These are phyloP conservation scores for Thermophis baileyi DNA, from an alignment of 2,113 vertebrate species.

Conservation along the genomic window DNA sequence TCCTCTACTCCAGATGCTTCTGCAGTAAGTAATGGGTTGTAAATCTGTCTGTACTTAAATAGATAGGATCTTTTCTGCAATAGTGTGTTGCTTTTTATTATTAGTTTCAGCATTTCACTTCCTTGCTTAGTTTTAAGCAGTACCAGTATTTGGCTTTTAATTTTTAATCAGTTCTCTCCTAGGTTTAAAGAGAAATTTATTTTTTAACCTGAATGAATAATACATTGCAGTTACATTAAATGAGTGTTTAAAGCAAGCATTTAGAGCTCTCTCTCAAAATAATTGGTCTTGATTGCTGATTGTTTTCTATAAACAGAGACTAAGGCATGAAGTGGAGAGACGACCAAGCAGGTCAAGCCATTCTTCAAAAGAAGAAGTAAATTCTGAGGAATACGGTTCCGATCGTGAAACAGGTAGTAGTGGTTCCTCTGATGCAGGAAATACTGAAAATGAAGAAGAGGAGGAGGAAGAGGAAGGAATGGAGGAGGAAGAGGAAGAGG, in stretches of 20 bases:
- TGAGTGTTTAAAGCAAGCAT: conserved; percentile 22
- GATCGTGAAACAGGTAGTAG: conserved; percentile 85
- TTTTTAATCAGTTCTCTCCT: neutral
- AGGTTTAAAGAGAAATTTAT: neutral
- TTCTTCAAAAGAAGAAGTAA: conserved; percentile 81
- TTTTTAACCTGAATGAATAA: neutral
- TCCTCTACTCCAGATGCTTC: conserved; percentile 78
- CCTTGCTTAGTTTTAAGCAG: neutral
- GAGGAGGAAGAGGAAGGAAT: conserved; percentile 47
- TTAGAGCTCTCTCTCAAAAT: conserved; percentile 60
- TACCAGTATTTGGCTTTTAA: neutral
- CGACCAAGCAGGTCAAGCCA: conserved; percentile 81
- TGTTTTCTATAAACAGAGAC: conserved; percentile 83
- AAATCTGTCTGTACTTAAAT: conserved; percentile 37
- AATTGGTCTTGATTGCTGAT: conserved; percentile 60
- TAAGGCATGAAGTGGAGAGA: conserved; percentile 77
- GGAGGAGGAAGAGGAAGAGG: conserved; percentile 73
- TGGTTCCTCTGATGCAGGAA: conserved; percentile 83
- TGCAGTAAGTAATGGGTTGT: conserved; percentile 74
- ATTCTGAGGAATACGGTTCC: conserved; percentile 89
- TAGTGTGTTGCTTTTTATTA: neutral
- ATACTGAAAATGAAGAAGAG: conserved; percentile 82
- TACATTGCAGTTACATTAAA: neutral
- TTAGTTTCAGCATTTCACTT: neutral
- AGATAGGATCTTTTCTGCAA: neutral